phyloP scores from a whole-genome alignment of 1,140 invertebrate species.

The Octopus sinensis region DNA sequence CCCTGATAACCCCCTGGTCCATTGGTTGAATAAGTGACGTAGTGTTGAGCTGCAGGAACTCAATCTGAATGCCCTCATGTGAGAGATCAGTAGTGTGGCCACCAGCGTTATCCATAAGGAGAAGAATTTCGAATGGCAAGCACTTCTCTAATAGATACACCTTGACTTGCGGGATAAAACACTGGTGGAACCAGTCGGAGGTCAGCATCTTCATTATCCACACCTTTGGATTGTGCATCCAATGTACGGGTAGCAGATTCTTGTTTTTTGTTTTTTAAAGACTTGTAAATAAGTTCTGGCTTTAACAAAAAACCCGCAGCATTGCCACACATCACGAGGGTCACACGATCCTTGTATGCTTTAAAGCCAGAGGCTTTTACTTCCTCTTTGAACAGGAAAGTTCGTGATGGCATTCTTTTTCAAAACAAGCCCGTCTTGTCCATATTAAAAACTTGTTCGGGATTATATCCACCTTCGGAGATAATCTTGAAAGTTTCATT shows the following conservation, averaged over 20 bases:
- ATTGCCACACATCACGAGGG: not conserved
- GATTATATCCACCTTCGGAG: not conserved
- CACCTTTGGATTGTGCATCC: not conserved
- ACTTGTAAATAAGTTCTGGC: conserved; percentile 1
- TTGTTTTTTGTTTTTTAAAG: not conserved
- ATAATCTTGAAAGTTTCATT: not conserved
- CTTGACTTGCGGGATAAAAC: not conserved
- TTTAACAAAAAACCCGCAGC: not conserved
- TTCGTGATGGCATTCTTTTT: not conserved
- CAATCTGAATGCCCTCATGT: not conserved
- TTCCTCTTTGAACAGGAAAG: not conserved
- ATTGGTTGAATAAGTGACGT: conserved; percentile 31
- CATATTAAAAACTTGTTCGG: conserved; percentile 4
- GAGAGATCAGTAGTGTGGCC: conserved; percentile 3
- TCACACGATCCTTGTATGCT: not conserved
- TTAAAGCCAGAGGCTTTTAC: not conserved
- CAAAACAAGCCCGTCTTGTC: conserved; percentile 4
- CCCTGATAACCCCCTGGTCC: conserved; percentile 32
- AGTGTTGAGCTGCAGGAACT: conserved; percentile 27
- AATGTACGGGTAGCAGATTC: not conserved
- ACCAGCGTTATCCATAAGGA: not conserved
- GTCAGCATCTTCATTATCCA: not conserved
- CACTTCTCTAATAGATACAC: not conserved
- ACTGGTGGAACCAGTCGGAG: not conserved
- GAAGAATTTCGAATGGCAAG: not conserved